A percentile compares a stretch with the other conserved stretches of the same genome.
Evolutionary conservation across 2,888 invertebrate genomes (phyloP).

Genomic region (Drosophila pseudotakahashii): DNA sequence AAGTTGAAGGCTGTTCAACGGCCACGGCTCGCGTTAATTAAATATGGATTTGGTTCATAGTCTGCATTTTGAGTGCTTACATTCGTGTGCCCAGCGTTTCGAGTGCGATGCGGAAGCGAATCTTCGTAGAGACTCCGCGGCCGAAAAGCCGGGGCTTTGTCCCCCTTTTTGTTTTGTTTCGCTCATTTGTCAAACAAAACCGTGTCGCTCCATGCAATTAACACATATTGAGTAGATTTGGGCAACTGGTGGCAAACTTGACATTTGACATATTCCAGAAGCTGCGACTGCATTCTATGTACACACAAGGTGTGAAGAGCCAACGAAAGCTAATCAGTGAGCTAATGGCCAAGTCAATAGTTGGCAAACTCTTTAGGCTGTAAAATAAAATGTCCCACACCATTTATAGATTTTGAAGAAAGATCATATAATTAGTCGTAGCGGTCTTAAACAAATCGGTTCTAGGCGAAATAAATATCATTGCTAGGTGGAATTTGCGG

Average conservation of each 20-base stretch:
- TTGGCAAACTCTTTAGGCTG: background rate
- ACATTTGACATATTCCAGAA: slow-evolving; percentile 28
- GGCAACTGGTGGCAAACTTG: slow-evolving; percentile 10
- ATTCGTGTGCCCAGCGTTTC: background rate
- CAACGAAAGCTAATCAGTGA: slow-evolving; percentile 6
- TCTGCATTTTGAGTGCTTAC: slow-evolving; percentile 58
- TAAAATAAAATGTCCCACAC: too few species aligned
- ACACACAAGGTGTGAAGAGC: slow-evolving; percentile 10
- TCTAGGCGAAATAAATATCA: too few species aligned
- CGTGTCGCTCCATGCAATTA: slow-evolving; percentile 58
- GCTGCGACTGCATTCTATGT: slow-evolving; percentile 21
- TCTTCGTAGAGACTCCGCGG: slow-evolving; percentile 12
- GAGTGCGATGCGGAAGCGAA: slow-evolving; percentile 62
- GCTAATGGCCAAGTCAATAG: background rate
- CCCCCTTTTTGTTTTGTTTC: slow-evolving; percentile 15
- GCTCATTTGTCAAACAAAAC: slow-evolving; percentile 46
- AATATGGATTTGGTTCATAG: slow-evolving; percentile 70
- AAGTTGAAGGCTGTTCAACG: slow-evolving; percentile 69
- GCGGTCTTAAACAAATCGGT: too few species aligned
- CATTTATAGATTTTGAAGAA: too few species aligned
- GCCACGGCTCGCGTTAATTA: slow-evolving; percentile 54
- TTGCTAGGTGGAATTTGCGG: background rate
- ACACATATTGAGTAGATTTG: slow-evolving; percentile 23
- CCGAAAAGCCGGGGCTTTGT: slow-evolving; percentile 8
- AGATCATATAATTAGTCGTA: too few species aligned